These are phyloP conservation scores for Scophthalmus maximus DNA, from an alignment of 2,113 vertebrate species.

Conservation along the genomic window DNA sequence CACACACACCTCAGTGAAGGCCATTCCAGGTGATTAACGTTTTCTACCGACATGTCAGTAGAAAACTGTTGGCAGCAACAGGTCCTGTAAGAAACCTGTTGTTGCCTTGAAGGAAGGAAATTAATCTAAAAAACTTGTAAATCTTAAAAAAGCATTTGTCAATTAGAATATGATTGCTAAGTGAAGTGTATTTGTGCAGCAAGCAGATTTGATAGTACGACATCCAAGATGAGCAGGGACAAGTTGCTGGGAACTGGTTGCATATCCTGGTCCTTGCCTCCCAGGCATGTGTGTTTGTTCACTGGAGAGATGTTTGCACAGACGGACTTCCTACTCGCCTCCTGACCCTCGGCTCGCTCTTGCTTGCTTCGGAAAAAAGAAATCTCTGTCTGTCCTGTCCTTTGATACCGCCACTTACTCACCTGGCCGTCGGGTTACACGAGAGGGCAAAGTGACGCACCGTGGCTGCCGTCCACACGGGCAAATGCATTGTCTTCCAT, in stretches of 20 bases:
- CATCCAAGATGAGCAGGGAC: background rate
- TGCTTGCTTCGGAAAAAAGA: constrained; percentile 53
- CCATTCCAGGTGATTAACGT: no score
- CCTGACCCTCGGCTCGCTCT: constrained; percentile 55
- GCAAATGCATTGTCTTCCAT: background rate
- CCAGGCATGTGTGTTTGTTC: constrained; percentile 66
- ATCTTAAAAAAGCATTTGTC: background rate
- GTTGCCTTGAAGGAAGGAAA: background rate
- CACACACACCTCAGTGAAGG: background rate
- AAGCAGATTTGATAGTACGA: background rate
- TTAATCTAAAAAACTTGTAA: no score
- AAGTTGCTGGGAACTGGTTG: constrained; percentile 29
- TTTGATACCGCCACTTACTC: constrained; percentile 35
- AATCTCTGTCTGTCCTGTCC: constrained; percentile 52
- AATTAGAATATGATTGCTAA: background rate
- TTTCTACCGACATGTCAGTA: no score
- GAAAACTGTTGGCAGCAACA: no score
- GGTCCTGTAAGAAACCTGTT: background rate
- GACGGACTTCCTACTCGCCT: constrained; percentile 46
- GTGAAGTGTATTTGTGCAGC: background rate
- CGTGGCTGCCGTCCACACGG: background rate
- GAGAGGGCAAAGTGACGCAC: background rate
- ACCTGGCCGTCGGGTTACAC: constrained; percentile 47
- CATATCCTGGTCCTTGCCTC: constrained; percentile 34
- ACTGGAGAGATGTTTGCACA: constrained; percentile 59